phyloP scores from a whole-genome alignment of 2,797 vertebrate species.

The Orientallactaga sibirica region DNA sequence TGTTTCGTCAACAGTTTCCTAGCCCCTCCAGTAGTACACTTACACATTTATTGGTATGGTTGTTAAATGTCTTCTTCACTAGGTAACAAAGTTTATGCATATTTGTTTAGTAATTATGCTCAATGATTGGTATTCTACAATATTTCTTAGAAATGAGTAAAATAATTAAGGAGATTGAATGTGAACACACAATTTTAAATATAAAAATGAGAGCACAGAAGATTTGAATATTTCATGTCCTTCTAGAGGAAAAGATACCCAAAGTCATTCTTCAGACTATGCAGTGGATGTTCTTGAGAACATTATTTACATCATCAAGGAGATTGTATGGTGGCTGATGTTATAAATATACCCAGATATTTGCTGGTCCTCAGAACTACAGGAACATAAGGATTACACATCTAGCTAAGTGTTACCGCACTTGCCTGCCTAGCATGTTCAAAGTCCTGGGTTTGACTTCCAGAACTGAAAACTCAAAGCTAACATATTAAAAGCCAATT shows the following conservation, averaged over 20 bases:
- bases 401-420: no score
- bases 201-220: not conserved
- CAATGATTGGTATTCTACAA: not conserved
- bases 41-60: not conserved
- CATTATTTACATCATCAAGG: not conserved
- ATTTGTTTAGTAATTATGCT: not conserved
- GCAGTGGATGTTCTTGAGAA: not conserved
- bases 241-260: not conserved
- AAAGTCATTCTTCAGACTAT: not conserved
- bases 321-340: not conserved
- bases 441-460: not conserved
- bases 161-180: conserved; percentile 50
- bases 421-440: not conserved
- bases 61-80: conserved; percentile 9
- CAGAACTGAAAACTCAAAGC: not conserved
- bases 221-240: not conserved
- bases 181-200: not conserved
- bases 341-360: not conserved
- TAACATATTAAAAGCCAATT: not conserved
- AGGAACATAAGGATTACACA: not conserved
- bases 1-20: not conserved
- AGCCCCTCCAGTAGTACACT: not conserved
- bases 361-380: not conserved
- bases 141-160: conserved; percentile 31
- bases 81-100: not conserved